Base-by-base conservation (phyloP, 2,113 vertebrate species). In the Clarias magur region DNA sequence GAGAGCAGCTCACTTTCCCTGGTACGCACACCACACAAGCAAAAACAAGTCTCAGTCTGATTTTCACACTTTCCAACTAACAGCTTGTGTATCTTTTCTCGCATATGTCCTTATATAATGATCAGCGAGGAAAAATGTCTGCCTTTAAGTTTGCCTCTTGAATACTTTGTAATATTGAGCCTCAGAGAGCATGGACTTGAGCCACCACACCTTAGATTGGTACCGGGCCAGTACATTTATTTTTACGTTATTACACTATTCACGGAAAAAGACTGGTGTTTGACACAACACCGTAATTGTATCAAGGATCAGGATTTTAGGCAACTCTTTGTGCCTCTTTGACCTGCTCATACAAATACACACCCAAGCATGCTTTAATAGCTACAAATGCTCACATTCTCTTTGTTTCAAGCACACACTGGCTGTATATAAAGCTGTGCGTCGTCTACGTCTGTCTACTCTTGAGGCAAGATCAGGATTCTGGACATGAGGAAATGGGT, bases 1-100 rank as follows among this genome's bases (percentile, higher is more conserved):
- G 59, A 78, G 80, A 90, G 80, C 54, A 82, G 34, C 38, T 11
- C 56, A 79, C 48, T 54, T 65, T 84, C 53, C 21, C 67, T 11
- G 65, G 13, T 63, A 59, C 30, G 57, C 63, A 27, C 27, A 62
- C 48, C 76, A 27, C 68, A 79, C 75, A 78, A 54, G 42, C 42
- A 15, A 57, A 38, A 27, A 63, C 54, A 63, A 76, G 70, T n/a
- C 60, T 82, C 60, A 65, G 30, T 38, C 19, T 9, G 21, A 56
- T 63, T 38, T 82, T 59, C 70, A 54, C 42, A 19, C 7, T 75
- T 2, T 63, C 9, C 25, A 34, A 27, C 13, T 48, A 38, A 56
- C n/a, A 48, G 42, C 25, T 19, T 23, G 54, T 17, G 6, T 42
- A 73, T 53, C 34, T 42, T 62, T 34, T 60, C 57, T 62, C 9